Percentiles rank a stretch among this genome's conserved stretches.
Evolutionary conservation across 2,888 invertebrate genomes (phyloP).

Genomic region (Acanthosoma haemorrhoidale): DNA sequence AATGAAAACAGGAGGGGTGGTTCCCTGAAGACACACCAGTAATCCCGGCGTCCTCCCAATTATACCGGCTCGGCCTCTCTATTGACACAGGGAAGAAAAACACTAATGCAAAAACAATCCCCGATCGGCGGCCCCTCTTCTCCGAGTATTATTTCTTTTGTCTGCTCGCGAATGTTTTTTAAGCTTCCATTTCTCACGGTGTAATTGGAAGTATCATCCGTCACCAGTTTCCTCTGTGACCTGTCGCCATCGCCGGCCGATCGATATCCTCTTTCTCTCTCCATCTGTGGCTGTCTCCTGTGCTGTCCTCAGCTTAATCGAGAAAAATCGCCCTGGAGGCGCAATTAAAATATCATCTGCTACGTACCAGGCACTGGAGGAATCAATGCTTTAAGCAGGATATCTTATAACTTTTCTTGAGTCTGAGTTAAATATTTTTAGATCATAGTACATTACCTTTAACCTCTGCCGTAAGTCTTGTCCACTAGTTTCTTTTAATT

Average conservation of each 20-base stretch:
- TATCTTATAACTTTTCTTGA: too few relatives aligned
- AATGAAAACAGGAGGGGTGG: background rate
- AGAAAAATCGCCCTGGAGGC: background rate
- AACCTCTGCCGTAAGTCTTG: too few relatives aligned
- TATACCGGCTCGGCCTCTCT: background rate
- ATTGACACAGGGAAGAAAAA: slow-evolving; percentile 17
- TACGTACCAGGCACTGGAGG: too few relatives aligned
- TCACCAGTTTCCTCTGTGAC: too few relatives aligned
- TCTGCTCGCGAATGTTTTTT: slow-evolving; percentile 11
- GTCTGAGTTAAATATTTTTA: too few relatives aligned
- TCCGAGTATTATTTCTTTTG: slow-evolving; percentile 3
- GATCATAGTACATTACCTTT: too few relatives aligned
- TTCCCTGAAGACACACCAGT: background rate
- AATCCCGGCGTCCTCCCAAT: background rate
- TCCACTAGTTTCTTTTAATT: too few relatives aligned
- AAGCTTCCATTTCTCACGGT: slow-evolving; percentile 14
- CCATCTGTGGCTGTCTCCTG: background rate
- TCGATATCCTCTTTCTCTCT: too few relatives aligned
- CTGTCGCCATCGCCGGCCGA: background rate
- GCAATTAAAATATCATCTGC: too few relatives aligned
- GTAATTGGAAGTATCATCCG: slow-evolving; percentile 12
- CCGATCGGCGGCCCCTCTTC: background rate
- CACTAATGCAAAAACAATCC: slow-evolving; percentile 25
- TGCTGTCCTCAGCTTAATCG: too few relatives aligned
- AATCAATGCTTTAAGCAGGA: too few relatives aligned